These are phyloP conservation scores for Macheiramphus alcinus DNA, from an alignment of 2,113 vertebrate species.

Conservation along the genomic window DNA sequence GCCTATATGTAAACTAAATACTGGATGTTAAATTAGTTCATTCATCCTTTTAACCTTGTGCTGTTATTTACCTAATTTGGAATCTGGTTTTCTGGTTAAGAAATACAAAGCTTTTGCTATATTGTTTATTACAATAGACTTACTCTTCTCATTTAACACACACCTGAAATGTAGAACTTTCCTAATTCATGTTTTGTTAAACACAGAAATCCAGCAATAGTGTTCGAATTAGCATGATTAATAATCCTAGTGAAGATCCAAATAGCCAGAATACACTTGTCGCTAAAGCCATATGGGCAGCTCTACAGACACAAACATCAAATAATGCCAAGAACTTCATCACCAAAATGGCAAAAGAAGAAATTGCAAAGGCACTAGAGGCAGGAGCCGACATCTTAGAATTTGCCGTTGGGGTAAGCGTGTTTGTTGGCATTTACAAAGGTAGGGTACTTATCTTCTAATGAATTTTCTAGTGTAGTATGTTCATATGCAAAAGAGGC, in stretches of 20 bases:
- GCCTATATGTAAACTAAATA: not conserved
- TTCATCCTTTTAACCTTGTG: not conserved
- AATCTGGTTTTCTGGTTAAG: not conserved
- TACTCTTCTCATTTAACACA: not conserved
- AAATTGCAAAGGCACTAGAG: constrained; percentile 80
- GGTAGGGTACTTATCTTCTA: not conserved
- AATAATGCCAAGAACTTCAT: constrained; percentile 98
- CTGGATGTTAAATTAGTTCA: not conserved
- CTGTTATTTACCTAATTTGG: not conserved
- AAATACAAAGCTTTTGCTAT: not conserved
- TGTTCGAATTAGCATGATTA: constrained; percentile 89
- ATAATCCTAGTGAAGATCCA: constrained; percentile 80
- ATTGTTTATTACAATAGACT: not conserved
- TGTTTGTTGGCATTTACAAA: not conserved
- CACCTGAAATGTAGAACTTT: not conserved
- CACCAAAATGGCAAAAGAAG: constrained; percentile 94
- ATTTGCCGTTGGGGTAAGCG: constrained; percentile 91
- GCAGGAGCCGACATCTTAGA: constrained; percentile 77
- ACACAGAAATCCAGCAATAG: constrained; percentile 88
- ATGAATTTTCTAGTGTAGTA: not conserved
- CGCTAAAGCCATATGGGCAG: constrained; percentile 87
- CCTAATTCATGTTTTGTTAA: not conserved
- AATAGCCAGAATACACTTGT: constrained; percentile 74
- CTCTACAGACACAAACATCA: constrained; percentile 90
- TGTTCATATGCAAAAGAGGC: not conserved